Base-by-base conservation (phyloP, 2,113 vertebrate genomes). In the Caranx melampygus region DNA sequence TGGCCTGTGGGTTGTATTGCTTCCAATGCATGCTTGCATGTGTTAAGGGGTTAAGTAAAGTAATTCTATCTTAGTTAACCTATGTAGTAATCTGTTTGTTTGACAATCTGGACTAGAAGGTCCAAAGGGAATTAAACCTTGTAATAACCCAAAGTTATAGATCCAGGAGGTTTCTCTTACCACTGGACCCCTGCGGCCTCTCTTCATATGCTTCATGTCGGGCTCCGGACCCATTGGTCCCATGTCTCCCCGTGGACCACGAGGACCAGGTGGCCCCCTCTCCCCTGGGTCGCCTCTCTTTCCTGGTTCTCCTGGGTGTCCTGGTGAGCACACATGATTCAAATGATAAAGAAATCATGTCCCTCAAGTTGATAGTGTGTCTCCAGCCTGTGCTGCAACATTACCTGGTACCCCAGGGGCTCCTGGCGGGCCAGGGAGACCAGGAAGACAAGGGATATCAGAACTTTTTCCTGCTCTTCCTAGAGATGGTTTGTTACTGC, bases 101-200 rank as follows among this genome's bases (percentile, higher is more conserved):
- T 47, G 47, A 66, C 21, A 15, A 34, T 18, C 34, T 58, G 8
- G 42, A 8, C 4, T 13, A 1, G 21, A 49, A 26, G 44, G 15
- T 72, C 14, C 4, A 8, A 20, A 49, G 16, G 13, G 34, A 49
- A 54, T 11, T 62, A 4, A 74, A 35, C 21, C 18, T 52, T 61
- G 44, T 51, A 40, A 60, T 54, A 26, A 49, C 5, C 16, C 9
- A 26, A 7, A 44, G 42, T 67, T 18, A 63, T n/a, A 9, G 26
- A 26, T 11, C 14, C 45, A 11, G 12, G 45, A 18, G 20, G 20
- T 62, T 67, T 54, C 31, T 33, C 92, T 93, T 78, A 96, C 95
- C 94, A 95, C 92, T 20, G 95, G 67, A 6, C 95, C 95, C 70
- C 95, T 92, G 71, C 92, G 93, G 34, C 95, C 95, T 73, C 93